Evolutionary conservation across 2,113 vertebrate genomes (phyloP), one percentile per base, ranked within the genome.

Genomic region (Heteronetta atricapilla): DNA sequence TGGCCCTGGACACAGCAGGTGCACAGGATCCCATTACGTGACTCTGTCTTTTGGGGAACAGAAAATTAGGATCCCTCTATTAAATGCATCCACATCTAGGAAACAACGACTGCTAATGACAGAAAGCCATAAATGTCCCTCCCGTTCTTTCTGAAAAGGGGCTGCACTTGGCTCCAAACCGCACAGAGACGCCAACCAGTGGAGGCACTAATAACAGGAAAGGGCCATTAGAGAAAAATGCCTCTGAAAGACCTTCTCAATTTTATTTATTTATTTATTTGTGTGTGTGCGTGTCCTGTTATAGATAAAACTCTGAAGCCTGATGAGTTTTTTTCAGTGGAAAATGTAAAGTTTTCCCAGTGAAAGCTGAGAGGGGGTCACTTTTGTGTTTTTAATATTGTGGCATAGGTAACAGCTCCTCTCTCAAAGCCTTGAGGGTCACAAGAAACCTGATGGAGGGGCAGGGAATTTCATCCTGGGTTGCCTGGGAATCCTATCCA

Each of bases 21-120:
- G 36, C 25, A 60, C 6, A 55, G 5, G 13, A 60, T 63, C 3
- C 7, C 13, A 33, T 82, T 33, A 38, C 0, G 0, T 7, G 31
- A 81, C n/a, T 11, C 38, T 60, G 29, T 42, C 58, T 52, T 64
- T 12, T 26, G 2, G 17, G 19, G 56, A 78, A 56, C 11, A 87
- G n/a, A 72, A 11, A n/a, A 3, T 72, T 5, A 10, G 94, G 23
- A 82, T 46, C 25, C 19, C 19, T 44, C 44, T 26, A 2, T 36
- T 82, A 77, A 29, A 82, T 19, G 59, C 5, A 82, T 34, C 15
- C 26, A 76, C 5, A 42, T 26, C 28, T 74, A 28, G n/a, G 31
- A 90, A 63, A 70, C 4, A 40, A 33, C 2, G 13, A 21, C 25
- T 40, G 8, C 17, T 42, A 63, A 33, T 5, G 46, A 78, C 9